These are phyloP conservation scores for Sebastes schlegelii DNA, from an alignment of 2,113 vertebrate species.

Conservation along the genomic window DNA sequence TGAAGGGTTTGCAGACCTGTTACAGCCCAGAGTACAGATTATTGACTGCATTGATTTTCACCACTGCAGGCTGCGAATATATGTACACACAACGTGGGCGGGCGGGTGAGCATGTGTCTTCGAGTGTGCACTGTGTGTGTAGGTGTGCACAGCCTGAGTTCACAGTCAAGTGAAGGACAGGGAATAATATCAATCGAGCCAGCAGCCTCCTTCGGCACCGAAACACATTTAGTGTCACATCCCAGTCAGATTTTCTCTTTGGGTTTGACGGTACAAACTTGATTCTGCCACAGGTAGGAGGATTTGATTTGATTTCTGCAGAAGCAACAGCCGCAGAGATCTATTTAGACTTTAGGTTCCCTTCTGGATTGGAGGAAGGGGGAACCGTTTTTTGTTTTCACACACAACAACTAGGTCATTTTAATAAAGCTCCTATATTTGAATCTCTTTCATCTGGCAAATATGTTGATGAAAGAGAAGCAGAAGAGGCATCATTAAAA, in stretches of 20 bases:
- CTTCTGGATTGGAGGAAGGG: conserved; percentile 21
- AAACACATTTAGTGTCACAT: conserved; percentile 7
- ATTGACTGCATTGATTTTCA: conserved; percentile 58
- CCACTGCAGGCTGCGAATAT: conserved; percentile 28
- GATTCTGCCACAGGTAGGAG: conserved; percentile 30
- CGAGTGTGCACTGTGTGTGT: background rate
- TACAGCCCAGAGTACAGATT: conserved; percentile 15
- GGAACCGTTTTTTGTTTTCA: conserved; percentile 16
- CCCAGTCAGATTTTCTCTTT: conserved; percentile 12
- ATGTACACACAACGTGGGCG: background rate
- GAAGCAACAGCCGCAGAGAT: conserved; percentile 36
- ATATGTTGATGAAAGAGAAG: conserved; percentile 19
- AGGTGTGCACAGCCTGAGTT: conserved; percentile 15
- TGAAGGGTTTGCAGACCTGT: conserved; percentile 20
- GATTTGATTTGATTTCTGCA: conserved; percentile 38
- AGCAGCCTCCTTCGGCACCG: conserved; percentile 9
- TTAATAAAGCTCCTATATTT: conserved; percentile 41
- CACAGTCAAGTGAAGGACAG: conserved; percentile 30
- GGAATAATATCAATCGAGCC: conserved; percentile 27
- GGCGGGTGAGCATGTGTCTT: background rate
- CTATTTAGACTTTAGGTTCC: conserved; percentile 13
- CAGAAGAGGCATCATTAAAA: conserved; percentile 12
- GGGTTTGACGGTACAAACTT: conserved; percentile 8
- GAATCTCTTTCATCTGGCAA: conserved; percentile 44
- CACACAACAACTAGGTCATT: conserved; percentile 46